Evolutionary conservation across 2,888 invertebrate genomes (phyloP), one percentile per base, ranked within the genome.

Genomic region (Melanotus villosus): DNA sequence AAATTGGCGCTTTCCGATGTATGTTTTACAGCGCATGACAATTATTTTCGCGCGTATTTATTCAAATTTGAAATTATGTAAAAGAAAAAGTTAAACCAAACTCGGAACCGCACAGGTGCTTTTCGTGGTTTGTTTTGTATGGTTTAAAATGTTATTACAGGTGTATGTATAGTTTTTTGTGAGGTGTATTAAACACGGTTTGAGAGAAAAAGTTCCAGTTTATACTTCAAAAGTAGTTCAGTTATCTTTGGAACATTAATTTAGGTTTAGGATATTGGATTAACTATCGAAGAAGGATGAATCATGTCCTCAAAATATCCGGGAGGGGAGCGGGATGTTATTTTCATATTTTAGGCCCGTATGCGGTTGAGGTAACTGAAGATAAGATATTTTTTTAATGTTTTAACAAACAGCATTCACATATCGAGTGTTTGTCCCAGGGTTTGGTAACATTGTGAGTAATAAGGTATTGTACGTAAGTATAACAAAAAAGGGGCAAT

Each of bases 291-390:
- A 74, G 70, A 75, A 68, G 63, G 75, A 74, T 75, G 75, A 75
- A 71, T 75, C 74, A 75, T 65, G 70, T 70, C 67, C 74, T 73
- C 67, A 73, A 75, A 75, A 75, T 75, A 75, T 71, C 73, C 67
- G 59, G 54, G 71, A 72, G 68, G 73, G 73, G 69, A 74, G 70
- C 67, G 73, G 71, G 74, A 72, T 74, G 74, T 71, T n/a, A 69
- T 64, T 54, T 43, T 26, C 41, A 50, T 50, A 54, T 41, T 50
- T 19, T 64, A 45, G 54, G 54, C 54, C 43, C 56, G 56, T 10
- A 59, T 43, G 2, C 1, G 21, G 21, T 7, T 26, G 10, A 32
- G 56, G 41, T 64, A 56, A 64, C 41, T 64, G 12, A n/a, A 1
- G 12, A 52, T 2, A 12, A 16, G 16, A 18, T 2, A 41, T 1